Evolutionary conservation across 2,888 invertebrate genomes (phyloP).

Genomic region (Salpingus planirostris): DNA sequence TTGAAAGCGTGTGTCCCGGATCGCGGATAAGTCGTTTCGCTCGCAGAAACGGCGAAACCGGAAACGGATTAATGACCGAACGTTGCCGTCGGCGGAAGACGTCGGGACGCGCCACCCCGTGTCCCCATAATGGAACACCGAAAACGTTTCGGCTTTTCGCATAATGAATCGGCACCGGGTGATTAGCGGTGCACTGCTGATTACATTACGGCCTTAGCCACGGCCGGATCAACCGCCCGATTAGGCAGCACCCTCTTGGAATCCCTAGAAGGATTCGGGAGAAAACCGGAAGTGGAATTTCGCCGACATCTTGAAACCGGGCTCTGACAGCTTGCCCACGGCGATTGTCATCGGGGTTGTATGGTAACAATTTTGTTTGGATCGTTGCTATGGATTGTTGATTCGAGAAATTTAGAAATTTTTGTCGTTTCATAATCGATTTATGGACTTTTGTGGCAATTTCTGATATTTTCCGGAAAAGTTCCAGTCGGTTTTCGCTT

Average conservation of each 20-base stretch:
- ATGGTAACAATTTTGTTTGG: too few relatives aligned
- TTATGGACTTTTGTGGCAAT: too few relatives aligned
- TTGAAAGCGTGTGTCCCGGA: constrained; percentile 16
- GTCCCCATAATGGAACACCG: constrained; percentile 28
- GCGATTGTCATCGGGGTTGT: too few relatives aligned
- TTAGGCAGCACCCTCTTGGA: too few relatives aligned
- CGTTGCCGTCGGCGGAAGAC: constrained; percentile 18
- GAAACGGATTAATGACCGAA: constrained; percentile 26
- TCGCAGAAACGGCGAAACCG: constrained; percentile 20
- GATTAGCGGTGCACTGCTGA: constrained; percentile 26
- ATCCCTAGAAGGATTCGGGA: too few relatives aligned
- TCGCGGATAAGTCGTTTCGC: background rate
- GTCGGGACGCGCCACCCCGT: constrained; percentile 17
- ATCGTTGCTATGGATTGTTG: too few relatives aligned
- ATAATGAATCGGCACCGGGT: constrained; percentile 27
- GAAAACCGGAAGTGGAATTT: background rate
- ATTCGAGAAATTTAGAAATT: too few relatives aligned
- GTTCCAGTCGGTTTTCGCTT: too few relatives aligned
- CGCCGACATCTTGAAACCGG: too few relatives aligned
- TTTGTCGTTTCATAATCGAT: too few relatives aligned
- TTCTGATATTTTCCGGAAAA: too few relatives aligned
- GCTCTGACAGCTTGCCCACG: too few relatives aligned
- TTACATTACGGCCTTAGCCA: constrained; percentile 27
- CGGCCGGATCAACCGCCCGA: constrained; percentile 9
- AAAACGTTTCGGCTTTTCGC: constrained; percentile 36